These are phyloP conservation scores for Chymomyza procnemis DNA, from an alignment of 2,888 invertebrate genomes.

Conservation along the genomic window DNA sequence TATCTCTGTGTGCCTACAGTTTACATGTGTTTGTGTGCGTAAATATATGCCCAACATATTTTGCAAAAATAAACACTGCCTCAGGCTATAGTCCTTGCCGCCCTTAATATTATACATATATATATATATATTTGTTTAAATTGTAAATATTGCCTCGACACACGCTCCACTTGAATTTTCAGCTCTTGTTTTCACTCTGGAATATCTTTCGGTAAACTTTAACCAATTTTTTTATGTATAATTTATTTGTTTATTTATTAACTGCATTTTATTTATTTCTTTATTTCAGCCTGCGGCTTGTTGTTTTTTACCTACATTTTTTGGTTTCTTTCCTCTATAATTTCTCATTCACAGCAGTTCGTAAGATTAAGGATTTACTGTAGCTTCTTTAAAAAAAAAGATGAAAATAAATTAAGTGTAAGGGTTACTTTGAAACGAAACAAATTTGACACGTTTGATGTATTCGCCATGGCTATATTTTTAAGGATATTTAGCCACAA, in stretches of 20 bases:
- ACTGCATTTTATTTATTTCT: conserved; percentile 65
- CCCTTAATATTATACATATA: conserved; percentile 11
- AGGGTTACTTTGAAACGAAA: too few relatives aligned
- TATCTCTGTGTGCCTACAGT: conserved; percentile 15
- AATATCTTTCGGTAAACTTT: background rate
- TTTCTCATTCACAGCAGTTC: background rate
- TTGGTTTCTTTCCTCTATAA: background rate
- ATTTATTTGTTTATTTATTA: conserved; percentile 74
- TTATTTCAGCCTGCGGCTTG: conserved; percentile 43
- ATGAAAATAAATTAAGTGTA: too few relatives aligned
- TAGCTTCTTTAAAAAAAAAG: background rate
- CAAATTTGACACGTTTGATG: too few relatives aligned
- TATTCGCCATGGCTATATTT: too few relatives aligned
- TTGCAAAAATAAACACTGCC: conserved; percentile 69
- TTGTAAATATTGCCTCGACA: conserved; percentile 22
- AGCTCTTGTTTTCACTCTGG: background rate
- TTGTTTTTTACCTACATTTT: conserved; percentile 9
- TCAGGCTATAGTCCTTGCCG: conserved; percentile 33
- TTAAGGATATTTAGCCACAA: too few relatives aligned
- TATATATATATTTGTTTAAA: conserved; percentile 13
- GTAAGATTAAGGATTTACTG: background rate
- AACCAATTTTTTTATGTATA: conserved; percentile 35
- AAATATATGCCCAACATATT: conserved; percentile 69
- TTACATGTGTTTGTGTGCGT: conserved; percentile 35
- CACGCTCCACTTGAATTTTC: background rate